phyloP scores from a whole-genome alignment of 2,113 vertebrate species.

The Elanus axillaris region DNA sequence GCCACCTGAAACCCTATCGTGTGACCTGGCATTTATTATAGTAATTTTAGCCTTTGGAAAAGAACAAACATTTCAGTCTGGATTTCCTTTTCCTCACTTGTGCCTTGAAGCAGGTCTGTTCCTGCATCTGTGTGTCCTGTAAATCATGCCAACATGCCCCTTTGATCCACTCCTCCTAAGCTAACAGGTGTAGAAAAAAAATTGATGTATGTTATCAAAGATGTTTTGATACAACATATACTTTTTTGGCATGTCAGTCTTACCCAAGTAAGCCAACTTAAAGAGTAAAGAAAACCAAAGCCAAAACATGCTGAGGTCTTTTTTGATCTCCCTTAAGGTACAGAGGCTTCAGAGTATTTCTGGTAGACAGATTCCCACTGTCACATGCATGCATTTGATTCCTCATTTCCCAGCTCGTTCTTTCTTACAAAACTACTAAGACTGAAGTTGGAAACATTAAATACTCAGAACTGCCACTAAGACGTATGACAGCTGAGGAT shows the following conservation, averaged over 20 bases:
- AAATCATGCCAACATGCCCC: constrained; percentile 18
- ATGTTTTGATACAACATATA: constrained; percentile 23
- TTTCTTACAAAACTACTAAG: neutral
- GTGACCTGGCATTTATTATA: neutral
- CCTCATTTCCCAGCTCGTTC: neutral
- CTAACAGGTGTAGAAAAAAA: constrained; percentile 26
- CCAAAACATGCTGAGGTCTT: neutral
- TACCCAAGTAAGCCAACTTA: constrained; percentile 15
- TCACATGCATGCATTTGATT: neutral
- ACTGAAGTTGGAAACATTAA: neutral
- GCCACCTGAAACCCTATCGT: neutral
- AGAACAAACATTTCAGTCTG: constrained; percentile 24
- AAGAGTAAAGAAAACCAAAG: neutral
- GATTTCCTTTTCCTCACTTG: constrained; percentile 25
- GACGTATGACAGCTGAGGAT: neutral
- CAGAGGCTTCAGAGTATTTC: constrained; percentile 2
- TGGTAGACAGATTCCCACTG: neutral
- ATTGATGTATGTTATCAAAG: neutral
- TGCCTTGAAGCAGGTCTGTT: constrained; percentile 8
- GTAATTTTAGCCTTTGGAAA: constrained; percentile 9
- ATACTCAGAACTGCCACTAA: neutral
- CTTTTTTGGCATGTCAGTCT: constrained; percentile 1
- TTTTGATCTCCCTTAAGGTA: constrained; percentile 23
- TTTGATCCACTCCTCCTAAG: constrained; percentile 6
- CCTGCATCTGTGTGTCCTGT: neutral